phyloP scores from a whole-genome alignment of 2,888 invertebrate species.

The Automeris io region DNA sequence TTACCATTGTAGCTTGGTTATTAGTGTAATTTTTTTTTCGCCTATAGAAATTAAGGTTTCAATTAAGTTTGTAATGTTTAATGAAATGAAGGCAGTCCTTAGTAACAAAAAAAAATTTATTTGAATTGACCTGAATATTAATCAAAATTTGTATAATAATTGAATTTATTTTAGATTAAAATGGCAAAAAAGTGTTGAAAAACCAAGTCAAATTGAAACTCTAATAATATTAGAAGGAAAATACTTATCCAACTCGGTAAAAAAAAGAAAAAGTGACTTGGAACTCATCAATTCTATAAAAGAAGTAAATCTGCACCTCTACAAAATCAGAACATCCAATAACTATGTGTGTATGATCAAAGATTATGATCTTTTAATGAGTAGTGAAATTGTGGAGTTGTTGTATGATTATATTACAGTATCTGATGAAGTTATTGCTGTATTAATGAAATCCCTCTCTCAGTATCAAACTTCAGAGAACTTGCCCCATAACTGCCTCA shows the following conservation, averaged over 20 bases:
- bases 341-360: slow-evolving; percentile 50
- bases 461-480: slow-evolving; percentile 46
- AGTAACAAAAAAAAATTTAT: too few relatives aligned
- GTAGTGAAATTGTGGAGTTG: slow-evolving; percentile 55
- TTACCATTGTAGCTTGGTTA: not conserved
- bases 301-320: slow-evolving; percentile 45
- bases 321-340: slow-evolving; percentile 30
- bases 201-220: slow-evolving; percentile 35
- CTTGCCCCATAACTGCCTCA: slow-evolving; percentile 33
- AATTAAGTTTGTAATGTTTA: not conserved
- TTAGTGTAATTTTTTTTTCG: not conserved
- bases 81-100: too few relatives aligned
- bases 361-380: slow-evolving; percentile 51
- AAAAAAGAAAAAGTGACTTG: slow-evolving; percentile 28
- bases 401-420: slow-evolving; percentile 37
- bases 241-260: slow-evolving; percentile 47
- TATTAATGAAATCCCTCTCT: slow-evolving; percentile 54
- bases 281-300: slow-evolving; percentile 40
- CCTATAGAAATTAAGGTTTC: not conserved
- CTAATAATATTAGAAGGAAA: slow-evolving; percentile 59
- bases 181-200: slow-evolving; percentile 32
- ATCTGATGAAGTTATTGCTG: slow-evolving; percentile 43
- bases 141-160: too few relatives aligned
- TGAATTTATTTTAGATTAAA: slow-evolving; percentile 43
- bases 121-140: too few relatives aligned